Base-by-base conservation (phyloP, 2,888 invertebrate genomes). In the Amiota minor region DNA sequence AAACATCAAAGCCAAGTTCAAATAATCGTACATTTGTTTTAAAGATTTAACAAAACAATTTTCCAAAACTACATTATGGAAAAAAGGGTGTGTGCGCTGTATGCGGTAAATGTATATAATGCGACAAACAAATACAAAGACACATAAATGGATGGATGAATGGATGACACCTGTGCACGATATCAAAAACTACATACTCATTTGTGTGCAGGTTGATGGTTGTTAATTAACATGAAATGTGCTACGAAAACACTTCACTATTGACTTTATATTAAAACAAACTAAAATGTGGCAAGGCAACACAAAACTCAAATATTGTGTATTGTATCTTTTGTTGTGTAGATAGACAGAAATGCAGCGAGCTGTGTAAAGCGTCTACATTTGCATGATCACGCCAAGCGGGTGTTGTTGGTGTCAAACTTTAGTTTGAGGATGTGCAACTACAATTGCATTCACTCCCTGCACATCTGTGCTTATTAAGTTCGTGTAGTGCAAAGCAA, bases 121-220 rank as follows among this genome's bases (percentile, higher is more conserved):
- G 67, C 18, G 47, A 67, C 67, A n/a, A 67, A 49, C 67, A 47
- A 18, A 67, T 49, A 46, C 20, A 18, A 35, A 69, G 69, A 23
- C 11, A 62, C 16, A 23, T 50, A 61, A 70, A 75, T 49, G 68
- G 72, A 72, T 78, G 10, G 9, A 70, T 79, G 74, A 84, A 81
- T 83, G 81, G 86, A 83, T 83, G 86, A 84, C 83, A 83, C 85
- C 86, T 86, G 83, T 84, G 72, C 74, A 72, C 70, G 47, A 18
- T 35, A 35, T 6, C 6, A 74, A 62, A 62, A 61, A 56, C 70
- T 50, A 16, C 55, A 72, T 61, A 65, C 47, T 16, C 14, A 23
- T 35, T 45, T 20, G 64, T 35, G 35, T 18, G 35, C 62, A 70
- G 62, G 68, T 69, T 67, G 84, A 79, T 81, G 75, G 82, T 85